phyloP scores from a whole-genome alignment of 2,113 vertebrate species.

The Oncorhynchus kisutch region DNA sequence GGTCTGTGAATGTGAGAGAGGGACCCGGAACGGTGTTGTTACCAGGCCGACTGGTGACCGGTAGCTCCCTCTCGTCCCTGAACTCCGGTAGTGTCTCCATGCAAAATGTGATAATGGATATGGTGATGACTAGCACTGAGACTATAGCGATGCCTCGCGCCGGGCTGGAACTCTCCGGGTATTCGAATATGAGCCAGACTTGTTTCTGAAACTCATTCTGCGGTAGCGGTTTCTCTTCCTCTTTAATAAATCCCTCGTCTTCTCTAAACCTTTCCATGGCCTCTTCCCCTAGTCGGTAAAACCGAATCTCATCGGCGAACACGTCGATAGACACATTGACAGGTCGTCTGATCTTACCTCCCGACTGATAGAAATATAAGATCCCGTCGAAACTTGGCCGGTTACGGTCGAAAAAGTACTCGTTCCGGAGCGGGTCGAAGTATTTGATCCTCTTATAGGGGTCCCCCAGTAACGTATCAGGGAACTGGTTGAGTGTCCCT shows the following conservation, averaged over 20 bases:
- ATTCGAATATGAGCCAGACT: conserved; percentile 98
- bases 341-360: conserved; percentile 87
- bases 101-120: conserved; percentile 97
- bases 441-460: conserved; percentile 89
- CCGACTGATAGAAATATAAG: conserved; percentile 94
- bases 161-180: conserved; percentile 90
- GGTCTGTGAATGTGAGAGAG: conserved; percentile 83
- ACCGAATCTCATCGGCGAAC: conserved; percentile 91
- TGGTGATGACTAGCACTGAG: conserved; percentile 92
- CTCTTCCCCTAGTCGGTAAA: conserved; percentile 92
- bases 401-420: conserved; percentile 98
- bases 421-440: conserved; percentile 94
- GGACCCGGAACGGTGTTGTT: conserved; percentile 72
- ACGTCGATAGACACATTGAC: conserved; percentile 95
- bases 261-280: conserved; percentile 92
- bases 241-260: conserved; percentile 92
- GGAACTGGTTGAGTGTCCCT: conserved; percentile 94
- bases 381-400: conserved; percentile 95
- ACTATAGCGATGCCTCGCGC: conserved; percentile 93
- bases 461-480: conserved; percentile 90
- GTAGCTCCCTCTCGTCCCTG: conserved; percentile 86
- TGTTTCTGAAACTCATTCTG: conserved; percentile 90
- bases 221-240: conserved; percentile 90
- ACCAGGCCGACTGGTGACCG: conserved; percentile 59
- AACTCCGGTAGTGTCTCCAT: conserved; percentile 95